A percentile compares a stretch with the other conserved stretches of the same genome.
Conservation (phyloP, 2,888 invertebrate species). For the Cordilura impudica region DNA sequence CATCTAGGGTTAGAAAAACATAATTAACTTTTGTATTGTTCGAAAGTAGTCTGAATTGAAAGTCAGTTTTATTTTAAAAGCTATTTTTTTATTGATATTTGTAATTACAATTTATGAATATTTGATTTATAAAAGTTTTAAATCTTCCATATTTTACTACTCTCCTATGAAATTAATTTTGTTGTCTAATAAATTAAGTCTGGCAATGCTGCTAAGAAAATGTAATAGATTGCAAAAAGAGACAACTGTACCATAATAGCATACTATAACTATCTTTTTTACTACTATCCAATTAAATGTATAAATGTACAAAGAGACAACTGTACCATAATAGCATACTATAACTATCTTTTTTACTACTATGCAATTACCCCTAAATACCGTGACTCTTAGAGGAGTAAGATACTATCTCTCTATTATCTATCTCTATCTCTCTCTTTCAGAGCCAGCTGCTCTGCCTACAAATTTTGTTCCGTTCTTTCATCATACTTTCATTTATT, state of each 20-base stretch:
- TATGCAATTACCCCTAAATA: not conserved
- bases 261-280: not conserved
- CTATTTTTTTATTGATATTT: no score
- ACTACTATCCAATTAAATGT: not conserved
- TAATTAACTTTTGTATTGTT: no score
- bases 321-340: not conserved
- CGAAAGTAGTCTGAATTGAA: no score
- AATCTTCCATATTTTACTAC: no score
- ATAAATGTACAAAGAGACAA: not conserved
- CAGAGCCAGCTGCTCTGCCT: slow-evolving; percentile 6
- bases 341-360: not conserved
- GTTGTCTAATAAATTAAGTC: not conserved
- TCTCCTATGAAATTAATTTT: not conserved
- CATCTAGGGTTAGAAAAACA: no score
- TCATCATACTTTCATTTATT: slow-evolving; percentile 43
- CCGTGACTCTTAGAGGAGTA: no score
- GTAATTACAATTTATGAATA: no score
- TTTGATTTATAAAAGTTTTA: no score
- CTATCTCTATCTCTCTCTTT: not conserved
- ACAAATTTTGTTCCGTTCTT: slow-evolving; percentile 9
- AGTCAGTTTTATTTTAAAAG: no score
- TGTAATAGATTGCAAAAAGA: not conserved
- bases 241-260: not conserved
- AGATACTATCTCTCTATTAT: not conserved
- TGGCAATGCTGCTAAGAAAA: slow-evolving; percentile 7